These are phyloP conservation scores for Baronia brevicornis DNA, from an alignment of 2,888 invertebrate genomes.

Conservation along the genomic window DNA sequence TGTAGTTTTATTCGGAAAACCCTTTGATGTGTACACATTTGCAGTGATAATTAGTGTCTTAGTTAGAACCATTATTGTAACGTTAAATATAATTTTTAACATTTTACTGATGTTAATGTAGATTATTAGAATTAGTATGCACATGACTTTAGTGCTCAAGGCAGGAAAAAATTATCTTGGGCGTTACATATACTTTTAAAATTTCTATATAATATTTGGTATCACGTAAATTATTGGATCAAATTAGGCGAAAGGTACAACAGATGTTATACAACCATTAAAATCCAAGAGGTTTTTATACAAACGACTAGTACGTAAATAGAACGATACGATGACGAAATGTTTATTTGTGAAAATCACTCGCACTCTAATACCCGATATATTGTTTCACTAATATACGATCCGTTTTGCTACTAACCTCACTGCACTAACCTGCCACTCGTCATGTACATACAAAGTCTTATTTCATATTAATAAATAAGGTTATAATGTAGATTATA, in stretches of 20 bases:
- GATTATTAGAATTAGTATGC: conserved; percentile 15
- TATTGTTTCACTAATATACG: not conserved
- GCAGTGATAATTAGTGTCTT: conserved; percentile 59
- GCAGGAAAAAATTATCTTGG: not conserved
- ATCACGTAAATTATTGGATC: conserved; percentile 20
- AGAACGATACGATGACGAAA: not conserved
- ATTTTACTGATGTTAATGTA: conserved; percentile 36
- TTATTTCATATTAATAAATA: conserved; percentile 2
- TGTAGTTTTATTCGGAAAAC: conserved; percentile 47
- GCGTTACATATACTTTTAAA: not conserved
- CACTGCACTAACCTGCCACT: conserved; percentile 1
- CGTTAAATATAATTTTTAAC: conserved; percentile 46
- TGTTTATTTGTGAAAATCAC: conserved; percentile 6
- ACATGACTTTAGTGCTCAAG: conserved; percentile 10
- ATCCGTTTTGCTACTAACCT: conserved; percentile 1
- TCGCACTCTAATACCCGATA: not conserved
- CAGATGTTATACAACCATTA: conserved; percentile 28
- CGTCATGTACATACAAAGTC: conserved; percentile 14
- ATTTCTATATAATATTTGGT: too few species aligned
- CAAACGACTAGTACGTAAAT: conserved; percentile 11
- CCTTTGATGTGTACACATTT: conserved; percentile 57
- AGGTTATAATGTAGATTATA: not conserved
- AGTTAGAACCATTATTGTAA: conserved; percentile 52
- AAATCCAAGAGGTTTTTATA: conserved; percentile 19
- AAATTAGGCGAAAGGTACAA: conserved; percentile 48